phyloP scores from a whole-genome alignment of 2,797 vertebrate genomes.

The Bradypodion pumilum region DNA sequence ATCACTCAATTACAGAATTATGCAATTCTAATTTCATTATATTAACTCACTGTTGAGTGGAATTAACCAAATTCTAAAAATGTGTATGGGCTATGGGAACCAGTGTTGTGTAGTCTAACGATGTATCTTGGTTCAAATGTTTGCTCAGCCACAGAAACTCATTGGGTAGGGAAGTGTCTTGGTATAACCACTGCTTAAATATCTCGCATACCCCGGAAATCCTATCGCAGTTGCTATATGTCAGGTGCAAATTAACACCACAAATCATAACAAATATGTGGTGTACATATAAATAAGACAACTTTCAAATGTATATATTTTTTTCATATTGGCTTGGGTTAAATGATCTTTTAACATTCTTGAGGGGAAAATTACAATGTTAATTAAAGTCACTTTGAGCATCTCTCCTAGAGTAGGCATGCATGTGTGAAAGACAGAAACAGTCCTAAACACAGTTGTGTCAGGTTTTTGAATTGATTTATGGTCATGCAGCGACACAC shows the following conservation, averaged over 20 bases:
- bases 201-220: too few species aligned
- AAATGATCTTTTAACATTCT: background rate
- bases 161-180: too few species aligned
- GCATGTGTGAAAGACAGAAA: background rate
- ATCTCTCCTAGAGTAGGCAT: background rate
- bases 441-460: background rate
- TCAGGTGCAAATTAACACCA: too few species aligned
- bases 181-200: too few species aligned
- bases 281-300: background rate
- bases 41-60: background rate
- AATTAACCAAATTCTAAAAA: background rate
- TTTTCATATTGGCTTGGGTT: background rate
- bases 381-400: background rate
- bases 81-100: background rate
- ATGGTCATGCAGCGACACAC: background rate
- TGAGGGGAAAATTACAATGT: background rate
- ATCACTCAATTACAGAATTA: background rate
- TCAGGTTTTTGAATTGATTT: background rate
- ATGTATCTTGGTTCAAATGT: too few species aligned
- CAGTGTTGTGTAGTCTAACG: too few species aligned
- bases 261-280: too few species aligned
- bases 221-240: too few species aligned
- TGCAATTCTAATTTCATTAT: background rate
- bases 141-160: too few species aligned
- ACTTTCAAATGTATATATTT: background rate